These are phyloP conservation scores for Philereme transversata DNA, from an alignment of 2,888 invertebrate species.

Conservation along the genomic window DNA sequence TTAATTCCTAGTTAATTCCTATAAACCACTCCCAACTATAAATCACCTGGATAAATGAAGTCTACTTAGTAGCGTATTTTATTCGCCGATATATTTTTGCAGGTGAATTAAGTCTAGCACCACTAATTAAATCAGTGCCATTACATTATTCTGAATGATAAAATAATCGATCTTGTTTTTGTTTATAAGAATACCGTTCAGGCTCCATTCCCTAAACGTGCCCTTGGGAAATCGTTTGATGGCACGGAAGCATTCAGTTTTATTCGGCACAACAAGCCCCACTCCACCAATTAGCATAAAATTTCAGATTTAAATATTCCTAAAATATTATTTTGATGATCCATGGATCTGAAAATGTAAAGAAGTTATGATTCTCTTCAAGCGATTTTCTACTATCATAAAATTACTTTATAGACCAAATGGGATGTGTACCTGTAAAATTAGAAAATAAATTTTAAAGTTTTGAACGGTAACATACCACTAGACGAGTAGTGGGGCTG, in stretches of 20 bases:
- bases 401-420: too few species aligned
- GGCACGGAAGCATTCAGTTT: constrained; percentile 20
- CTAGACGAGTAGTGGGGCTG: too few species aligned
- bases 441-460: too few species aligned
- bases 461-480: too few species aligned
- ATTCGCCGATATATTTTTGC: too few species aligned
- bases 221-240: constrained; percentile 38
- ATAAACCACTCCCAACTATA: too few species aligned
- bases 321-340: neutral
- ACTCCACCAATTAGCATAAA: constrained; percentile 13
- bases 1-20: too few species aligned
- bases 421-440: too few species aligned
- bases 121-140: neutral
- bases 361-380: neutral
- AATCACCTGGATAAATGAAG: too few species aligned
- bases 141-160: neutral
- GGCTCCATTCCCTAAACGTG: constrained; percentile 27
- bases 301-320: constrained; percentile 3
- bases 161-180: constrained; percentile 11
- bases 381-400: neutral
- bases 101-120: too few species aligned
- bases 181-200: constrained; percentile 12
- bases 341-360: neutral
- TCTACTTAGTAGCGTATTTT: too few species aligned
- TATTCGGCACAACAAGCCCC: constrained; percentile 13